These are phyloP conservation scores for Zoanthus solanderi DNA, from an alignment of 92 coral and sea anemone species.

Conservation along the genomic window DNA sequence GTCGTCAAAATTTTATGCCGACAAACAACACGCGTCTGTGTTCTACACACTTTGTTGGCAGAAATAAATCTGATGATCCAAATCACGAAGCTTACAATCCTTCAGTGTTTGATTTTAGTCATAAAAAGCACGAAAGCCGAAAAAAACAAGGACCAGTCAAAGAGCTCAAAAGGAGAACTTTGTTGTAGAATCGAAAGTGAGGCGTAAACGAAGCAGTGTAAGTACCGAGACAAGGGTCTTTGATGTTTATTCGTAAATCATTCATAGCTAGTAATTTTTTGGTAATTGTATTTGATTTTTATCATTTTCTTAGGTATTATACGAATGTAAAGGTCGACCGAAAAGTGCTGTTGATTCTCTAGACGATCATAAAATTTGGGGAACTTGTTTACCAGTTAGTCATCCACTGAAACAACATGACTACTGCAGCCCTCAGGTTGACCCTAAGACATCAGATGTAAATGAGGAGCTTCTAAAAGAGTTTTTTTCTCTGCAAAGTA, in stretches of 20 bases:
- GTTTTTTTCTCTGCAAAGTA: neutral
- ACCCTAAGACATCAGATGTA: neutral
- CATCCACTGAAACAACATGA: neutral
- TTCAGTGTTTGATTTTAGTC: no score
- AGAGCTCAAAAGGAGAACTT: neutral
- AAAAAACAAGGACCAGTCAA: neutral
- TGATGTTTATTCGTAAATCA: no score
- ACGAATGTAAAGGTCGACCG: no score
- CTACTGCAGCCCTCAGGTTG: neutral
- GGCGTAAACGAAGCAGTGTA: no score
- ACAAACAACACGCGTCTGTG: neutral
- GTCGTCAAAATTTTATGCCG: neutral
- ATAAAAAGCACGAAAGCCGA: no score
- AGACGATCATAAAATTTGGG: neutral
- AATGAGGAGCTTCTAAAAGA: neutral
- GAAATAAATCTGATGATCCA: slow-evolving; percentile 5
- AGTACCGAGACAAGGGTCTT: no score
- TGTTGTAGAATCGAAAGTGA: slow-evolving; percentile 11
- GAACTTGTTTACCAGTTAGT: neutral
- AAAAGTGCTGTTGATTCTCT: no score
- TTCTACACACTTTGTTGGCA: slow-evolving; percentile 14
- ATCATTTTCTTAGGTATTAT: no score
- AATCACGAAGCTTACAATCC: neutral
- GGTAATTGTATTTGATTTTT: no score
- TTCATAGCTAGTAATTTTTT: no score